Evolutionary conservation across 2,113 vertebrate genomes (phyloP), one percentile per base, ranked within the genome.

Genomic region (Istiophorus platypterus): DNA sequence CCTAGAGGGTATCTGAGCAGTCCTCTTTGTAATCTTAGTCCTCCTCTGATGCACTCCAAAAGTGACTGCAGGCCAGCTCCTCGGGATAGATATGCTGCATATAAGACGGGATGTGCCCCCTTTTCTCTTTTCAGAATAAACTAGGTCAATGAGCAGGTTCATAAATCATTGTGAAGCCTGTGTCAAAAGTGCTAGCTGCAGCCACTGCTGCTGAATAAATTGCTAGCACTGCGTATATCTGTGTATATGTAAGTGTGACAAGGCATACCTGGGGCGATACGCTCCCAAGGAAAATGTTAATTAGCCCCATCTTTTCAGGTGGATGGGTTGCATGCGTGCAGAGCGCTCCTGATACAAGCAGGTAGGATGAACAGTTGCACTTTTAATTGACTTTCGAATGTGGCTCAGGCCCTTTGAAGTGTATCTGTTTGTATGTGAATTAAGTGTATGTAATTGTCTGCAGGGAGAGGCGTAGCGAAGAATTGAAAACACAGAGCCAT

Each of bases 141-240:
- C 91, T 95, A 92, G 95, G 95, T 95, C 95, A 95, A 95, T 94
- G 94, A 94, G 92, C 91, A 92, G 91, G 90, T 93, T 88, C 93
- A 95, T 95, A 95, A 95, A 95, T 95, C 94, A 95, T 91, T 61
- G 81, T 94, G 93, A 94, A 92, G 90, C 88, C 78, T 80, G 83
- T 93, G 93, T 93, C 93, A 93, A 82, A 90, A 89, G 86, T 68
- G 85, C 78, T 87, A 89, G 90, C 92, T 78, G 59, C 83, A 89
- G 89, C 87, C 84, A 84, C 84, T 41, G 57, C 84, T 76, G 85
- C 86, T 92, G 93, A 94, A 93, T 95, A 95, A 93, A 94, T 93
- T 93, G 92, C 92, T 80, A 68, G 82, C 86, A 11, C 78, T 78
- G 91, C 77, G n/a, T 79, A 93, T 92, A 91, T 80, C 81, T 84